Evolutionary conservation across 2,797 vertebrate genomes (phyloP).

Genomic region (Serranus cabrilla): DNA sequence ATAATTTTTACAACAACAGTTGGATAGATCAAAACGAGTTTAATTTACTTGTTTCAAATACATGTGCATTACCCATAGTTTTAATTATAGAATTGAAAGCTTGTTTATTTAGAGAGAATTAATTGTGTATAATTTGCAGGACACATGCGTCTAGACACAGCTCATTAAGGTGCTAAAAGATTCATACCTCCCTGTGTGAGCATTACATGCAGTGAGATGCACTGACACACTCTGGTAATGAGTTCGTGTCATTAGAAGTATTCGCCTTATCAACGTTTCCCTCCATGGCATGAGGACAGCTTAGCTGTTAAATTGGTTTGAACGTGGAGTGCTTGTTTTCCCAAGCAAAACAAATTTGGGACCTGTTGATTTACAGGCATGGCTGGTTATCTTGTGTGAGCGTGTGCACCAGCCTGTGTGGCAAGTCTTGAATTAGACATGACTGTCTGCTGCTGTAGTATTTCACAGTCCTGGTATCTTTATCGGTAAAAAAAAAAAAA

Average conservation of each 20-base stretch:
- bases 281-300: conserved; percentile 20
- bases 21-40: neutral
- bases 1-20: neutral
- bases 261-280: conserved; percentile 52
- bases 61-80: neutral
- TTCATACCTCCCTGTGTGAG: conserved; percentile 33
- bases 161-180: conserved; percentile 49
- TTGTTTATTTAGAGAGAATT: conserved; percentile 28
- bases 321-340: conserved; percentile 58
- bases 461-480: conserved; percentile 51
- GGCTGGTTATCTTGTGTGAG: conserved; percentile 25
- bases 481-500: conserved; percentile 59
- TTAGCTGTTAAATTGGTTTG: conserved; percentile 49
- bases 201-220: conserved; percentile 63
- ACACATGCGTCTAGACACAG: conserved; percentile 32
- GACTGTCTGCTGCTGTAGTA: conserved; percentile 4
- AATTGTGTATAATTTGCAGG: conserved; percentile 31
- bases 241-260: conserved; percentile 63
- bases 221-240: conserved; percentile 68
- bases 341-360: conserved; percentile 58
- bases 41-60: neutral
- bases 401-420: conserved; percentile 13
- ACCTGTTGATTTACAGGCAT: conserved; percentile 58
- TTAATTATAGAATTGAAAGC: conserved; percentile 3
- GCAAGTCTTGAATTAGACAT: conserved; percentile 23